Percentiles rank a stretch among this genome's conserved stretches.
Conservation (phyloP, 2,888 invertebrate species). For the Andrena bucephala region DNA sequence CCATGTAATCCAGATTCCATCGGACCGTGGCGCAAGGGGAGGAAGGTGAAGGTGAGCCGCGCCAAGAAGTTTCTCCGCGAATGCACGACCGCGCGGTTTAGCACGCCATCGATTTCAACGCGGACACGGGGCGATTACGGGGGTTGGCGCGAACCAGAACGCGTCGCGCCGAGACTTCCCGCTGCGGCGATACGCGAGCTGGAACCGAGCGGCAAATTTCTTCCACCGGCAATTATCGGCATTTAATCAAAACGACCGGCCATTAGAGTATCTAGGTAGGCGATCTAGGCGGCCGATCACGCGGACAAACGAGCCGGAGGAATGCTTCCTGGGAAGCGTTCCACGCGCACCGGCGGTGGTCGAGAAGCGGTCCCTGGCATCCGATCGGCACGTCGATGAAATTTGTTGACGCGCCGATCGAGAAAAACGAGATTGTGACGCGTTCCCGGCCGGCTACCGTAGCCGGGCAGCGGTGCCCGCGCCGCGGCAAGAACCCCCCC, state of each 20-base stretch:
- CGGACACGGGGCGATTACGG: conserved; percentile 17
- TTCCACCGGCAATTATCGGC: conserved; percentile 53
- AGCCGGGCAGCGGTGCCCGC: too few relatives aligned
- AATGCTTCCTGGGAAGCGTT: conserved; percentile 55
- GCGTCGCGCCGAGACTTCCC: background rate
- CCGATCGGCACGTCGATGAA: conserved; percentile 78
- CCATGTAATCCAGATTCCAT: background rate
- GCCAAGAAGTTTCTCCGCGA: conserved; percentile 15
- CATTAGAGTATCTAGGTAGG: conserved; percentile 61
- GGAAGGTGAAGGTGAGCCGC: background rate
- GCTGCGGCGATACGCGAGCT: background rate
- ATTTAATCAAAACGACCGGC: conserved; percentile 59
- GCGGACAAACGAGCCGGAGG: conserved; percentile 48
- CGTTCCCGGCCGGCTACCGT: conserved; percentile 50
- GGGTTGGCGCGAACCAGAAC: conserved; percentile 28
- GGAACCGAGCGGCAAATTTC: conserved; percentile 21
- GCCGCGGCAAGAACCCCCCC: conserved; percentile 40
- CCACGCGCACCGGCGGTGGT: conserved; percentile 37
- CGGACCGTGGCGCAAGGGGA: background rate
- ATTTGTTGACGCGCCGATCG: conserved; percentile 76
- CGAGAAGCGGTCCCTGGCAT: conserved; percentile 51
- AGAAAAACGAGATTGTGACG: conserved; percentile 79
- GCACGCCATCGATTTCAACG: conserved; percentile 35
- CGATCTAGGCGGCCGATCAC: conserved; percentile 46
- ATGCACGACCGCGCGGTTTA: background rate